A percentile compares a stretch with the other conserved stretches of the same genome.
These are phyloP conservation scores for Danio jaintianensis DNA, from an alignment of 2,797 vertebrate species.

Conservation along the genomic window DNA sequence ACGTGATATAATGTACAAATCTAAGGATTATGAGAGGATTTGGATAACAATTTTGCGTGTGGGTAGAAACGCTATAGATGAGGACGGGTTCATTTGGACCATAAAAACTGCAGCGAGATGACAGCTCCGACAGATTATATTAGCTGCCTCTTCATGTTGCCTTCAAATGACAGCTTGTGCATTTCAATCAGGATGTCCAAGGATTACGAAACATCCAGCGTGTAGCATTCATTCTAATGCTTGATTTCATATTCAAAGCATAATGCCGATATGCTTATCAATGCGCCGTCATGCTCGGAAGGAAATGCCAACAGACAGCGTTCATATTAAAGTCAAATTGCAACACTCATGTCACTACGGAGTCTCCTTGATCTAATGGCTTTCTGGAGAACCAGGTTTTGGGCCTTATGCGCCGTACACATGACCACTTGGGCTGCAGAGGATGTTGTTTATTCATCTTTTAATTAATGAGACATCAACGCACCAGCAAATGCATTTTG, in stretches of 20 bases:
- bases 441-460: neutral
- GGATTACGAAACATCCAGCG: conserved; percentile 51
- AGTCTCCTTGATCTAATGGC: conserved; percentile 20
- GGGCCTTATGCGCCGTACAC: neutral
- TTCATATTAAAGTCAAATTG: conserved; percentile 34
- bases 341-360: conserved; percentile 13
- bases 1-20: conserved; percentile 48
- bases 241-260: conserved; percentile 49
- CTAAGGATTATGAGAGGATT: conserved; percentile 51
- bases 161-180: conserved; percentile 46
- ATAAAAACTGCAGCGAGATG: conserved; percentile 46
- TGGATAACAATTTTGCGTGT: conserved; percentile 41
- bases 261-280: conserved; percentile 52
- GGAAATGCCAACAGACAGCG: conserved; percentile 49
- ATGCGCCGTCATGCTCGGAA: conserved; percentile 26
- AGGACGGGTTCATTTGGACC: conserved; percentile 47
- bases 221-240: conserved; percentile 51
- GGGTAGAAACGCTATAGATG: conserved; percentile 40
- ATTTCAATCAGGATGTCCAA: conserved; percentile 53
- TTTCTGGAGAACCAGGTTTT: conserved; percentile 25
- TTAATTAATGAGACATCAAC: neutral
- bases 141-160: conserved; percentile 50
- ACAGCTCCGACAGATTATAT: conserved; percentile 55
- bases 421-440: neutral
- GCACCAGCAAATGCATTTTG: neutral